phyloP scores from a whole-genome alignment of 1,140 invertebrate genomes.

The Scaptomyza montana region DNA sequence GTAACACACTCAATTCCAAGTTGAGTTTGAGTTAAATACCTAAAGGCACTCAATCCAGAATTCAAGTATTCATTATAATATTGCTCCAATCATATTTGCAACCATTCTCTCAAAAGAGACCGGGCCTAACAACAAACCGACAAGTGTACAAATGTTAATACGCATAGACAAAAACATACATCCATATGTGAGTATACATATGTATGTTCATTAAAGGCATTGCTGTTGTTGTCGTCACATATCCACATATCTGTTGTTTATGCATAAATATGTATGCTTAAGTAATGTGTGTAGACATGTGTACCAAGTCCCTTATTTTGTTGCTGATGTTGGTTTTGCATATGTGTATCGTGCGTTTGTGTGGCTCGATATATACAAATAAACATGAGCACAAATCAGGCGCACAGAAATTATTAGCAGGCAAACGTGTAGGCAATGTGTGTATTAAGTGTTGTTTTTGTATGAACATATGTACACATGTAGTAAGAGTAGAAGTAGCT shows the following conservation, averaged over 20 bases:
- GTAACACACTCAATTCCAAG: not conserved
- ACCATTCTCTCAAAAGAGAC: not conserved
- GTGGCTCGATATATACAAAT: conserved; percentile 82
- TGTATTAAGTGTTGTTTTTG: conserved; percentile 49
- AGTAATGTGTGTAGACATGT: conserved; percentile 32
- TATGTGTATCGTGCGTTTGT: conserved; percentile 76
- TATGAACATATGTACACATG: conserved; percentile 51
- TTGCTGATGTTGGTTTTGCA: conserved; percentile 54
- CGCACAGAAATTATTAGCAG: conserved; percentile 76
- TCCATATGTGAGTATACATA: not conserved
- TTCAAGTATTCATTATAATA: not conserved
- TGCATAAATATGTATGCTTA: conserved; percentile 46
- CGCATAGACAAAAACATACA: conserved; percentile 4
- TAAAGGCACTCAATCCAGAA: not conserved
- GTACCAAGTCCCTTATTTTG: not conserved
- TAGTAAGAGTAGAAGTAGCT: conserved; percentile 57
- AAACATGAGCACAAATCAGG: conserved; percentile 79
- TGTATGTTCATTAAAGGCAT: not conserved
- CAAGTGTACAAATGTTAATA: not conserved
- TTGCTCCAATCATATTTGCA: not conserved
- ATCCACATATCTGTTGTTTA: conserved; percentile 19
- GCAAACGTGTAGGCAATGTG: conserved; percentile 45
- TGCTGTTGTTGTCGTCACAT: not conserved
- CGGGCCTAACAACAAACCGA: conserved; percentile 3
- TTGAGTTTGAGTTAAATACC: not conserved